Evolutionary conservation across 2,797 vertebrate species (phyloP).

Genomic region (Nothura maculosa): DNA sequence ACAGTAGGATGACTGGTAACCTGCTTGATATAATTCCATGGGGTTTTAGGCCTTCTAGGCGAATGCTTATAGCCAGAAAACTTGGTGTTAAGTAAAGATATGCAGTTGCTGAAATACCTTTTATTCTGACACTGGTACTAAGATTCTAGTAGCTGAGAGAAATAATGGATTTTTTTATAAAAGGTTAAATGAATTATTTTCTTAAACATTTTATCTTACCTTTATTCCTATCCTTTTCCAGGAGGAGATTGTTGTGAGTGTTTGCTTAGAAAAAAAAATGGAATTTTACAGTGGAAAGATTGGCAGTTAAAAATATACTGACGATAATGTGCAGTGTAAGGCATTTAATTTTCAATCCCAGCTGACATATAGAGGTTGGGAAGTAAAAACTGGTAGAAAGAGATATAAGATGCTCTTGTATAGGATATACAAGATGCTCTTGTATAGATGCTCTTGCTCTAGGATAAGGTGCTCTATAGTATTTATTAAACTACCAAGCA

Average conservation of each 20-base stretch:
- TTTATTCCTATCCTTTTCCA: neutral
- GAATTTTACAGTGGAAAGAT: neutral
- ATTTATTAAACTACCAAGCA: neutral
- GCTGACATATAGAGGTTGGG: neutral
- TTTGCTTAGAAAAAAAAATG: neutral
- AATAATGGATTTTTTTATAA: neutral
- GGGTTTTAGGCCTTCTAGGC: slow-evolving; percentile 50
- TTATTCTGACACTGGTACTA: neutral
- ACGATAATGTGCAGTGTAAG: neutral
- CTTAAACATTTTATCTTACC: neutral
- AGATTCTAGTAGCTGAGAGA: neutral
- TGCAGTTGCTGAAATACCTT: slow-evolving; percentile 6
- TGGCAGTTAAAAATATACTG: neutral
- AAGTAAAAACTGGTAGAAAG: neutral
- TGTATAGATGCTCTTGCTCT: too few species aligned
- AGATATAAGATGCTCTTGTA: neutral
- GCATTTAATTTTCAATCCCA: neutral
- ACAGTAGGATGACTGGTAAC: slow-evolving; percentile 67
- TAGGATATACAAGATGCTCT: too few species aligned
- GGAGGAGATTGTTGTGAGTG: neutral
- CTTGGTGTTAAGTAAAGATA: slow-evolving; percentile 26
- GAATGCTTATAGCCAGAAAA: slow-evolving; percentile 34
- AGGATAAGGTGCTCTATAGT: neutral
- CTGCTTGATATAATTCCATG: slow-evolving; percentile 61
- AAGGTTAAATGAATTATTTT: neutral